Conservation (phyloP, 2,888 invertebrate species). For the Piscicola geometra region DNA sequence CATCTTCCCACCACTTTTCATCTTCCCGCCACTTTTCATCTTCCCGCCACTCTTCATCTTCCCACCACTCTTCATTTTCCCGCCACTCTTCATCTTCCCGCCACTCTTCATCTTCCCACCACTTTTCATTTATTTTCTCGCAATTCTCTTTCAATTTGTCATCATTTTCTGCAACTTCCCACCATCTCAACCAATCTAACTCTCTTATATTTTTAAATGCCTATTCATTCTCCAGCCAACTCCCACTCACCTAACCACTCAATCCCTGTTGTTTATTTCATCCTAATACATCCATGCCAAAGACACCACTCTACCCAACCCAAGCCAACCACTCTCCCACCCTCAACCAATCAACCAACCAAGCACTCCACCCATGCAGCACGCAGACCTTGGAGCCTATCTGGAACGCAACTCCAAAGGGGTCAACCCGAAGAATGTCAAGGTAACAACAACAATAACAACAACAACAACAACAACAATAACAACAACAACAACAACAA, state of each 20-base stretch:
- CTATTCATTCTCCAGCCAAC: no score
- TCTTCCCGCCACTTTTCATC: not conserved
- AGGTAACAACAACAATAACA: slow-evolving; percentile 46
- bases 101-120: no score
- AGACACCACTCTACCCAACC: not conserved
- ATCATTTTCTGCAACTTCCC: no score
- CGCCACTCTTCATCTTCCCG: no score
- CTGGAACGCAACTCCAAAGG: slow-evolving; percentile 94
- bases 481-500: not conserved
- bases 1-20: no score
- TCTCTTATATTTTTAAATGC: no score
- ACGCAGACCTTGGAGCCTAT: slow-evolving; percentile 96
- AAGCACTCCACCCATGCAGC: no score
- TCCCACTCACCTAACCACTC: not conserved
- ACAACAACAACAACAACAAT: slow-evolving; percentile 6
- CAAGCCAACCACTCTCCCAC: not conserved
- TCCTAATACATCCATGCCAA: not conserved
- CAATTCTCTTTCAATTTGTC: no score
- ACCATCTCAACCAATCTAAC: no score
- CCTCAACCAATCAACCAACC: slow-evolving; percentile 45
- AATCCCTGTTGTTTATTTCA: not conserved
- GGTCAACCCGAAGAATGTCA: slow-evolving; percentile 83
- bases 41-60: no score
- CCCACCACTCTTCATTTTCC: not conserved
- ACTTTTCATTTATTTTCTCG: no score